Conservation (phyloP, 2,797 vertebrate genomes). For the Sparidentex hasta region DNA sequence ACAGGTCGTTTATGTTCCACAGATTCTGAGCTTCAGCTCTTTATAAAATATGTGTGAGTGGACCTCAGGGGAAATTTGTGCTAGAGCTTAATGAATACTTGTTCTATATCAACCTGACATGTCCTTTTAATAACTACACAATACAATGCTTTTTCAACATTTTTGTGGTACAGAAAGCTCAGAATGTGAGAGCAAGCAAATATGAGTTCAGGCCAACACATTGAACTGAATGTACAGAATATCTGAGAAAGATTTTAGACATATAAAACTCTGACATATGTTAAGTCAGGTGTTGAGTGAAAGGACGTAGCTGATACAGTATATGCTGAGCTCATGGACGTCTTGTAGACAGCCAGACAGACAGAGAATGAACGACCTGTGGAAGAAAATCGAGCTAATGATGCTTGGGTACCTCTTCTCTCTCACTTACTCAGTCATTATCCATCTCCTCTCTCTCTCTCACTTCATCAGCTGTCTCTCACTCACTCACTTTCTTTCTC, state of each 20-base stretch:
- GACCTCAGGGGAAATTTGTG: constrained; percentile 39
- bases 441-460: constrained; percentile 55
- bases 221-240: constrained; percentile 18
- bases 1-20: constrained; percentile 49
- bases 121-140: constrained; percentile 22
- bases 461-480: constrained; percentile 71
- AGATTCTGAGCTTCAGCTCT: constrained; percentile 39
- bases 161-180: constrained; percentile 34
- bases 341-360: constrained; percentile 59
- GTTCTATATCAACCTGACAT: constrained; percentile 37
- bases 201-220: constrained; percentile 17
- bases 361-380: constrained; percentile 74
- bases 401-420: constrained; percentile 69
- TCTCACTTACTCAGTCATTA: constrained; percentile 74
- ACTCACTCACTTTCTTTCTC: constrained; percentile 54
- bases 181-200: constrained; percentile 16
- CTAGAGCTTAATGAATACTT: constrained; percentile 41
- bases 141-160: constrained; percentile 24
- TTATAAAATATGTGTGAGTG: constrained; percentile 36
- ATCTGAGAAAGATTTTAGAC: constrained; percentile 19
- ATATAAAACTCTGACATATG: constrained; percentile 34
- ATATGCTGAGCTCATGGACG: constrained; percentile 47
- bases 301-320: constrained; percentile 44
- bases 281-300: constrained; percentile 64
- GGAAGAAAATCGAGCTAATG: constrained; percentile 71